Percentiles rank a stretch among this genome's conserved stretches.
phyloP scores from a whole-genome alignment of 2,888 invertebrate genomes.

The Bursaphelenchus okinawaensis region DNA sequence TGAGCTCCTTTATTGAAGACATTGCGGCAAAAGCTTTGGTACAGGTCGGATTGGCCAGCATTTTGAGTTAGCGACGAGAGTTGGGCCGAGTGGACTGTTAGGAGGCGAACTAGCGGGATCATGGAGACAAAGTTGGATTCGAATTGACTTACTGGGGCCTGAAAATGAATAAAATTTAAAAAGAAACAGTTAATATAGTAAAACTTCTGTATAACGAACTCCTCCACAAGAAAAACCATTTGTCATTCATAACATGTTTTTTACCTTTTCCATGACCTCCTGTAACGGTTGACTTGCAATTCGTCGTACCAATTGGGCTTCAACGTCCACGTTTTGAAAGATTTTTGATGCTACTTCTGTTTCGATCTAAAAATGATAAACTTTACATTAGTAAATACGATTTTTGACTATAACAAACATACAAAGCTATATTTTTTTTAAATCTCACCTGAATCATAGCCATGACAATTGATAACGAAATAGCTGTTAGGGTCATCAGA shows the following conservation, averaged over 20 bases:
- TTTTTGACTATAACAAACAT: not conserved
- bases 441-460: constrained; percentile 24
- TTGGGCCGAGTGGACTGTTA: constrained; percentile 31
- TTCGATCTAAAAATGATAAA: constrained; percentile 28
- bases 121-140: constrained; percentile 32
- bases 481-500: constrained; percentile 10
- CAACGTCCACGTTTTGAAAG: constrained; percentile 29
- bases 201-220: no score
- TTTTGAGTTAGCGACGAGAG: constrained; percentile 21
- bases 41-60: constrained; percentile 25
- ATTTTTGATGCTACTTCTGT: constrained; percentile 29
- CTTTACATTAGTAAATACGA: not conserved
- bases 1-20: constrained; percentile 22
- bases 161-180: constrained; percentile 7
- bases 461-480: constrained; percentile 24
- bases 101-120: constrained; percentile 29
- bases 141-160: constrained; percentile 28
- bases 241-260: constrained; percentile 18
- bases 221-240: no score
- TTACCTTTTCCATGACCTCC: constrained; percentile 20
- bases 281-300: constrained; percentile 28
- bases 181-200: no score
- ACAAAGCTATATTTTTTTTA: not conserved
- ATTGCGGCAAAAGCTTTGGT: constrained; percentile 9
- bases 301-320: constrained; percentile 34